Base-by-base conservation (phyloP, 2,113 vertebrate species). In the Silurus glanis region DNA sequence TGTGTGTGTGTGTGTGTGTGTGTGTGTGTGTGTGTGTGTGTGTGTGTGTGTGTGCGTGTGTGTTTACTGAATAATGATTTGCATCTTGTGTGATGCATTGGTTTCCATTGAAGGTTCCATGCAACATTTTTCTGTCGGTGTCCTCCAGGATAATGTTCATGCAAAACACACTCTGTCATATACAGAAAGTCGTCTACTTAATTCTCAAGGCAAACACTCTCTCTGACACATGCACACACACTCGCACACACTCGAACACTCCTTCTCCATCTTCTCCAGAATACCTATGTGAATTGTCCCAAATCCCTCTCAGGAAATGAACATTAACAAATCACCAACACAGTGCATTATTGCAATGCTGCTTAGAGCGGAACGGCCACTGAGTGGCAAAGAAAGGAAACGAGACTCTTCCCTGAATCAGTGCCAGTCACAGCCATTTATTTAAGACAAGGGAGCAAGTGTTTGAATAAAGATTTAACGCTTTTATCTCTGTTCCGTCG, bases 251-350 rank as follows among this genome's bases (percentile, higher is more conserved):
- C 84, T 37, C 3, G 37, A 37, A 89, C 88, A 58, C 74, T 90
- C 87, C 92, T 89, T 90, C 90, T 90, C 90, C 89, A 90, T 92
- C 89, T 90, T 91, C 90, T 90, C 93, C 91, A 92, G 91, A 89
- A 93, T 90, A 89, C 93, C 89, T 91, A 91, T 92, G 90, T 91
- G 90, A 87, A 88, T 37, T 51, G 76, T 82, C 64, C 82, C 87
- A 90, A 90, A 90, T 90, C 88, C 87, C 84, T 76, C 83, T 85
- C 84, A 84, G 88, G 84, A 90, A 88, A 86, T 87, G 82, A 90
- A 91, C 92, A 93, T 91, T 93, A 91, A 92, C 91, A 93, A 93
- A 94, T 92, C 91, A 88, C 83, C 88, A 85, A 89, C 85, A 86
- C 90, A 92, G 85, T 84, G 85, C 75, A 78, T 91, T 90, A 88